Conservation (phyloP, 2,888 invertebrate genomes). For the Melanophora roralis region DNA sequence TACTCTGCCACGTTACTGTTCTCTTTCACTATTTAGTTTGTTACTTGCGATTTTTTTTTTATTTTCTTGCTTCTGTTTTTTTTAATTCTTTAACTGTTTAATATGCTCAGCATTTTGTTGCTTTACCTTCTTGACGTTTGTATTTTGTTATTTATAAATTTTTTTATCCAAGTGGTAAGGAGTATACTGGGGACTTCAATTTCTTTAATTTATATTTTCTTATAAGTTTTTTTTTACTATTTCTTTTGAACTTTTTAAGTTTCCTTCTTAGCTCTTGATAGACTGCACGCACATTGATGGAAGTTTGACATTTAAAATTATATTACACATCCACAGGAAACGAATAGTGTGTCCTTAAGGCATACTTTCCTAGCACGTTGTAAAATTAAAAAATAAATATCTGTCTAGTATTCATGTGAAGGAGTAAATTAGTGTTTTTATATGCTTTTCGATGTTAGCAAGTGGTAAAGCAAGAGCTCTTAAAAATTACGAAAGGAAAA, state of each 20-base stretch:
- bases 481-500: not conserved
- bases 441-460: not conserved
- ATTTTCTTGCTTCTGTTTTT: constrained; percentile 34
- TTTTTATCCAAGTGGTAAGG: constrained; percentile 38
- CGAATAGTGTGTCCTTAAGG: constrained; percentile 14
- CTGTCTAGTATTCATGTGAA: not conserved
- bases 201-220: constrained; percentile 43
- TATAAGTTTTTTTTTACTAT: not conserved
- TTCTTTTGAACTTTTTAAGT: not conserved
- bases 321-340: not conserved
- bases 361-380: constrained; percentile 38
- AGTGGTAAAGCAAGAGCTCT: not conserved
- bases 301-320: constrained; percentile 10
- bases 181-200: not conserved
- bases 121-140: not conserved
- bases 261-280: not conserved
- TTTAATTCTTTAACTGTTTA: constrained; percentile 51
- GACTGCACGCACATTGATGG: not conserved
- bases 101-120: constrained; percentile 30
- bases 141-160: constrained; percentile 26
- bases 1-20: not conserved
- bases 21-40: not conserved
- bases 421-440: not conserved
- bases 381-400: not conserved
- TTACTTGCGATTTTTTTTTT: not conserved